These are phyloP conservation scores for Silurus meridionalis DNA, from an alignment of 2,113 vertebrate species.

Conservation along the genomic window DNA sequence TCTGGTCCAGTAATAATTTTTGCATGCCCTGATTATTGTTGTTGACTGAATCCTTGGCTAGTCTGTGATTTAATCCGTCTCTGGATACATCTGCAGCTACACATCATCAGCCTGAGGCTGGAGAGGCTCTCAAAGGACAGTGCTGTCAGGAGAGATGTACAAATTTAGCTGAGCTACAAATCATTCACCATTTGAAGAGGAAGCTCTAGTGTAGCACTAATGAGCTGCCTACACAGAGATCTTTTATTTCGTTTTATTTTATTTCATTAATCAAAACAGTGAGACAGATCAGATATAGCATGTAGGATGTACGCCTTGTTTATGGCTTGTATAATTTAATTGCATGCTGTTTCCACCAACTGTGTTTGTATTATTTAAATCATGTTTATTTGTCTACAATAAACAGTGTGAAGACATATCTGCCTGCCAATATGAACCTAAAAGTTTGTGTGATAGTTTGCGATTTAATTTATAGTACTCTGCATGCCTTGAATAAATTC, in stretches of 20 bases:
- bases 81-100: background rate
- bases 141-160: background rate
- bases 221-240: background rate
- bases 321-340: background rate
- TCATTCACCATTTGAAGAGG: conserved; percentile 2
- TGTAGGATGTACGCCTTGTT: background rate
- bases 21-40: background rate
- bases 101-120: background rate
- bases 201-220: background rate
- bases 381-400: background rate
- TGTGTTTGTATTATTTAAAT: background rate
- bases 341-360: background rate
- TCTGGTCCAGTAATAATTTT: background rate
- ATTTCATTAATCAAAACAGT: background rate
- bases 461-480: background rate
- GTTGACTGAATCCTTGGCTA: background rate
- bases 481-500: background rate
- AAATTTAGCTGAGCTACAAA: background rate
- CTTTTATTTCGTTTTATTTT: background rate
- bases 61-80: background rate
- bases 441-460: background rate
- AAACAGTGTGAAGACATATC: background rate
- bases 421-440: background rate
- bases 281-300: background rate
- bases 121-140: background rate